A percentile compares a stretch with the other conserved stretches of the same genome.
Evolutionary conservation across 2,797 vertebrate species (phyloP).

Genomic region (Enteromius argenteus): DNA sequence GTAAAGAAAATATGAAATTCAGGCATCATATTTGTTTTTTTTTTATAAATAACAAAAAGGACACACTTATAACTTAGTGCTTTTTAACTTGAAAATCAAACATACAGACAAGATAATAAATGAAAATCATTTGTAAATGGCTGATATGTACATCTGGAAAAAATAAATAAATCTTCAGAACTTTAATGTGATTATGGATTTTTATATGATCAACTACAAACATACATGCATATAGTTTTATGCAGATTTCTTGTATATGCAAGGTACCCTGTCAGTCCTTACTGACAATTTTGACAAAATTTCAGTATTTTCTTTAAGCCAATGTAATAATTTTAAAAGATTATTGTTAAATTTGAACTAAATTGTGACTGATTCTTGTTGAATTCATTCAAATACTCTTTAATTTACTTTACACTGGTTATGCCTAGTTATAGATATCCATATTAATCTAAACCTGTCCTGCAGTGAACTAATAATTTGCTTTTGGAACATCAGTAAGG

Average conservation of each 20-base stretch:
- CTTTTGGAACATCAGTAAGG: constrained; percentile 65
- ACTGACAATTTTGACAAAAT: constrained; percentile 44
- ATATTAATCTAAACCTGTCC: constrained; percentile 47
- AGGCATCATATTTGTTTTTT: constrained; percentile 58
- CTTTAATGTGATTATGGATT: constrained; percentile 73
- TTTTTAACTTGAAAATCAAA: constrained; percentile 53
- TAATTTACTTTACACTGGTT: background rate
- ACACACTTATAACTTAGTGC: constrained; percentile 45
- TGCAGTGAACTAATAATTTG: constrained; percentile 48
- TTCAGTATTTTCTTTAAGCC: background rate
- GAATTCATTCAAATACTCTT: background rate
- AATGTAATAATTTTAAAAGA: background rate
- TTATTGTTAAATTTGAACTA: background rate
- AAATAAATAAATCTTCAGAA: constrained; percentile 82
- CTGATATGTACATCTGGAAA: constrained; percentile 72
- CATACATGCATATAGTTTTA: constrained; percentile 72
- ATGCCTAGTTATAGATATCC: constrained; percentile 1
- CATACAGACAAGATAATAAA: constrained; percentile 64
- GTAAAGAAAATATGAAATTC: constrained; percentile 71
- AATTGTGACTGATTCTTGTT: background rate
- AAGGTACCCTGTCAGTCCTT: constrained; percentile 73
- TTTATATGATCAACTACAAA: constrained; percentile 78
- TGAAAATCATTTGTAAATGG: constrained; percentile 62
- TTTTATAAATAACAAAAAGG: constrained; percentile 68
- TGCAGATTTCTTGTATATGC: constrained; percentile 59